phyloP scores from a whole-genome alignment of 2,888 invertebrate genomes.

The Oasisia sp. region DNA sequence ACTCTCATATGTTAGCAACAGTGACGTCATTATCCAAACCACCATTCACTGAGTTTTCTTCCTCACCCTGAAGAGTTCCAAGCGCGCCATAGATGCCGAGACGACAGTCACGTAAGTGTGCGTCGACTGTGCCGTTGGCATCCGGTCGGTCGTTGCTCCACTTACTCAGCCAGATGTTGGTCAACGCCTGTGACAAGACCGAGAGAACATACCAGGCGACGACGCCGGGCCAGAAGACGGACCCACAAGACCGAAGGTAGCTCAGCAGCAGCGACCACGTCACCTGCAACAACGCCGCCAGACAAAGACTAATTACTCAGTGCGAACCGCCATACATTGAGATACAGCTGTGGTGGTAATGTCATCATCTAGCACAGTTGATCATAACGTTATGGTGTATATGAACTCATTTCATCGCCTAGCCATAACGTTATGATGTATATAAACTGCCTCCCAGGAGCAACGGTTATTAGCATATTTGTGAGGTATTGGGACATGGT shows the following conservation, averaged over 20 bases:
- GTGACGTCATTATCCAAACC: neutral
- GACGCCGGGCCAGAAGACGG: neutral
- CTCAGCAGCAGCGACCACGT: constrained; percentile 42
- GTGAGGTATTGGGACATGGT: too few species aligned
- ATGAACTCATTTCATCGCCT: too few species aligned
- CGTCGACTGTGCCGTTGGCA: constrained; percentile 41
- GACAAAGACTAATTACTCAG: neutral
- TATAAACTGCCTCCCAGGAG: too few species aligned
- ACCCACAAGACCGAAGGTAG: constrained; percentile 57
- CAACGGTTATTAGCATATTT: too few species aligned
- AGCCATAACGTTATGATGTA: too few species aligned
- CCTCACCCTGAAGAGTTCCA: constrained; percentile 5
- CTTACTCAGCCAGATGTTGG: constrained; percentile 49
- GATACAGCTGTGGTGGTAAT: too few species aligned
- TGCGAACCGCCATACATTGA: neutral
- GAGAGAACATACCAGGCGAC: constrained; percentile 28
- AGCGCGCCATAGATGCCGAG: neutral
- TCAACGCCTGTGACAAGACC: constrained; percentile 29
- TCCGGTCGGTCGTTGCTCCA: constrained; percentile 47
- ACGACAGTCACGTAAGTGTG: neutral
- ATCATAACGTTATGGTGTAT: too few species aligned
- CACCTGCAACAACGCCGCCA: neutral
- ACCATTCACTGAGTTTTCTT: neutral
- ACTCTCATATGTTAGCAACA: neutral
- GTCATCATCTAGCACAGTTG: too few species aligned